Evolutionary conservation across 2,888 invertebrate species (phyloP).

Genomic region (Tachystola acroxantha): DNA sequence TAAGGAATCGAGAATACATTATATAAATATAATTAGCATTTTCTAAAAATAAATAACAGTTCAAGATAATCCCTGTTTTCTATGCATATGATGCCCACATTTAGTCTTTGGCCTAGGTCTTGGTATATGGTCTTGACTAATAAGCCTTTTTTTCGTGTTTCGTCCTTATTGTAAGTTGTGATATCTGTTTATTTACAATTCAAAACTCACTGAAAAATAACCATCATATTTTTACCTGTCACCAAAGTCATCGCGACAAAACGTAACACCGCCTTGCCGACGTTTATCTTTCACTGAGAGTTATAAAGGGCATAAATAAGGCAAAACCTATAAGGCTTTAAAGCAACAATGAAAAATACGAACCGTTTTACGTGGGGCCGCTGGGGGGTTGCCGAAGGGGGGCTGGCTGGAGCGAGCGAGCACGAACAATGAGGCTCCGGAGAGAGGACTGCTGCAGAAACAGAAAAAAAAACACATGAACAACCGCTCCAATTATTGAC

Average conservation of each 20-base stretch:
- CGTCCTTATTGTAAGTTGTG: no score
- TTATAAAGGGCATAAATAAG: conserved; percentile 74
- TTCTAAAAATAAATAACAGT: no score
- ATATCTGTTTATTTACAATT: no score
- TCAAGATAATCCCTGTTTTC: no score
- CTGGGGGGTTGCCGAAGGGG: conserved; percentile 28
- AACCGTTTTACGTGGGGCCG: conserved; percentile 66
- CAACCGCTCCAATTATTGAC: conserved; percentile 75
- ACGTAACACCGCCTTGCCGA: conserved; percentile 57
- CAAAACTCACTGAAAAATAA: background rate
- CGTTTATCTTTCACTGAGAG: conserved; percentile 66
- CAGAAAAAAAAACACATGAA: conserved; percentile 66
- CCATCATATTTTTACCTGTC: conserved; percentile 6
- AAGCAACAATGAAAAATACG: conserved; percentile 78
- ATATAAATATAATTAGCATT: no score
- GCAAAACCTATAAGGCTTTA: conserved; percentile 75
- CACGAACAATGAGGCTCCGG: conserved; percentile 64
- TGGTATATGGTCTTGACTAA: no score
- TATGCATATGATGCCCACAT: no score
- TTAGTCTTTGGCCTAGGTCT: no score
- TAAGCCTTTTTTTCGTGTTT: no score
- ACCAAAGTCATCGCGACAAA: conserved; percentile 21
- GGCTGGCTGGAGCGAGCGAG: conserved; percentile 31
- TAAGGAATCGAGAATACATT: no score
- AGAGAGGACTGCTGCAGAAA: conserved; percentile 65